Base-by-base conservation (phyloP, 2,113 vertebrate genomes). In the Ammodytes marinus region DNA sequence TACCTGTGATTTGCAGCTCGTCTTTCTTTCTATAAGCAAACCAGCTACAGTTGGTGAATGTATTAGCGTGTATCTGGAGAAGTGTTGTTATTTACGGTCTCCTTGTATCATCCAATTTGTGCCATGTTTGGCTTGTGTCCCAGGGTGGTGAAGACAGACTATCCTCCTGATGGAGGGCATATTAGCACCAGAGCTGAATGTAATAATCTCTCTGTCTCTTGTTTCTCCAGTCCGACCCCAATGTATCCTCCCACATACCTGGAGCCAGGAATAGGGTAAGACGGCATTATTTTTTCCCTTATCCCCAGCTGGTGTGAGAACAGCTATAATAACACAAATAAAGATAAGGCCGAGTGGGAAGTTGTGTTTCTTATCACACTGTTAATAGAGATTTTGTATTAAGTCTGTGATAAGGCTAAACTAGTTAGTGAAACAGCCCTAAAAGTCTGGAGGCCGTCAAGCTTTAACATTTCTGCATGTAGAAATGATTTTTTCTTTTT, bases 171-270 rank as follows among this genome's bases (percentile, higher is more conserved):
- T 75, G 59, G 40, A 39, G 39, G 55, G 39, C 57, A 58, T 67
- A 74, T 84, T 73, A 80, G 66, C 54, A 19, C 79, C 66, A 49
- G 42, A 69, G 66, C 77, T 79, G 46, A 83, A 77, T 78, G 53
- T 89, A 85, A 83, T 76, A 50, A 61, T 78, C 40, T 79, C 14
- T 72, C 37, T 65, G 12, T 77, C 54, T 86, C 80, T 78, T 86
- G 59, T 86, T 88, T 91, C 78, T 57, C 19, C 92, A 99, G 97
- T 93, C 97, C 97, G 78, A 99, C 97, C 93, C 97, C 97, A 57
- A 99, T 99, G 97, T 99, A 99, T 92, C 97, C 97, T 81, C 97
- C 97, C 35, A 97, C 97, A 2, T 99, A 99, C 94, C 92, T 99
- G 96, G 97, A 99, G 91, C 97, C 97, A 80, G 97, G 97, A 90